A percentile compares a stretch with the other conserved stretches of the same genome.
phyloP scores from a whole-genome alignment of 1,140 invertebrate genomes.

The Formica selysi region DNA sequence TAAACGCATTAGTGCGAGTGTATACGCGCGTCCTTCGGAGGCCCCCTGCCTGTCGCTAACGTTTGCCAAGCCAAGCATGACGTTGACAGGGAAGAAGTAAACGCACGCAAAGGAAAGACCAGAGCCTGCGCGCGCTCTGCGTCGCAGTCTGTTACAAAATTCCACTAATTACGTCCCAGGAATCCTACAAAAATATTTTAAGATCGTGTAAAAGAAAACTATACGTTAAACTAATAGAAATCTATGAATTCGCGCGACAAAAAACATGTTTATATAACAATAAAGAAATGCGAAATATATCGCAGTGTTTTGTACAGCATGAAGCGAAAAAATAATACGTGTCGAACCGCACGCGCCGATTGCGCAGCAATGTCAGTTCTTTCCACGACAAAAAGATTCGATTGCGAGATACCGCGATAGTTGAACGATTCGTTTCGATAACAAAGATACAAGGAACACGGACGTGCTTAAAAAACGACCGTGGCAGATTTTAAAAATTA shows the following conservation, averaged over 20 bases:
- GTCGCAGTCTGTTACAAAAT: constrained; percentile 1
- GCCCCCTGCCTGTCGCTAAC: constrained; percentile 71
- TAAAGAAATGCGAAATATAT: neutral
- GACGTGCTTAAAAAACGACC: constrained; percentile 4
- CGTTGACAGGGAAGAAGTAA: constrained; percentile 65
- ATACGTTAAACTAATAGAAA: neutral
- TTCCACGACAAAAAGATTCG: constrained; percentile 5
- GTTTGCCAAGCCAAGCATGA: constrained; percentile 76
- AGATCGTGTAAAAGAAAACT: neutral
- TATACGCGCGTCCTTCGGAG: constrained; percentile 70
- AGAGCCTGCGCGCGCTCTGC: neutral
- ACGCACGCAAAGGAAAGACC: constrained; percentile 9
- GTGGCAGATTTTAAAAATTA: constrained; percentile 30
- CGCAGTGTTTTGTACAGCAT: neutral
- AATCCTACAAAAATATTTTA: neutral
- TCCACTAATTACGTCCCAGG: neutral
- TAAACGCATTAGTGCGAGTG: constrained; percentile 24
- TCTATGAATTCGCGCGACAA: neutral
- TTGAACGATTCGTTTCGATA: neutral
- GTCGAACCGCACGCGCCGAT: neutral
- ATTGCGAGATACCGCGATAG: constrained; percentile 3
- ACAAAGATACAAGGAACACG: constrained; percentile 1
- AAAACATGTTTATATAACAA: neutral
- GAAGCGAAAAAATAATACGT: constrained; percentile 1
- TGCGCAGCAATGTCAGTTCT: neutral